Conservation (phyloP, 2,113 vertebrate species). For the Laterallus jamaicensis region DNA sequence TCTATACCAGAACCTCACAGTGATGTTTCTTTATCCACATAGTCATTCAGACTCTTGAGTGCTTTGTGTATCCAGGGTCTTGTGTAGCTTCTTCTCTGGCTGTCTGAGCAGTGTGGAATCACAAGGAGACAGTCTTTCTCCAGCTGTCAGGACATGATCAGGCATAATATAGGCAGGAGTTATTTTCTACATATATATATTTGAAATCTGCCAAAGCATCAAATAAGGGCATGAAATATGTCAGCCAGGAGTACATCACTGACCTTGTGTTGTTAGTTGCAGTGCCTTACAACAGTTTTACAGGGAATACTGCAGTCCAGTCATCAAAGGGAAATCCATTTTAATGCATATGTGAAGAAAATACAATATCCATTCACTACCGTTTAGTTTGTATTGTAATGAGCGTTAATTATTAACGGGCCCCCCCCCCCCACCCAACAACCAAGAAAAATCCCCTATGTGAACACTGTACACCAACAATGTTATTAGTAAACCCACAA, state of each 20-base stretch:
- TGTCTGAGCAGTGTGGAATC: background rate
- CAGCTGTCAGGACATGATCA: background rate
- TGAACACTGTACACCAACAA: background rate
- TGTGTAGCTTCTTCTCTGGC: background rate
- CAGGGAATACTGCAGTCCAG: background rate
- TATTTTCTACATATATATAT: background rate
- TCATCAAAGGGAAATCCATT: background rate
- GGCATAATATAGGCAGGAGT: background rate
- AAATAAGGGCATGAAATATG: background rate
- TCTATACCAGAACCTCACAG: background rate
- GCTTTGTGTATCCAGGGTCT: background rate
- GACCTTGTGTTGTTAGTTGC: background rate
- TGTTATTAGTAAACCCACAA: background rate
- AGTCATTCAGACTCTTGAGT: background rate
- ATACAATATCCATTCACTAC: background rate
- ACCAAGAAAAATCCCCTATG: background rate
- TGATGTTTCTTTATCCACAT: background rate
- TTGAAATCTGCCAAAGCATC: background rate
- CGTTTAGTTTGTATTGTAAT: background rate
- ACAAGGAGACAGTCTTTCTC: background rate
- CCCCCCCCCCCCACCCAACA: no score
- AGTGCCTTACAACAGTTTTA: background rate
- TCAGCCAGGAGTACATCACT: background rate
- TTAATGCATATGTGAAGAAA: background rate
- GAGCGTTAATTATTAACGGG: background rate